These are phyloP conservation scores for Tenebrosternarchus preto DNA, from an alignment of 2,113 vertebrate species.

Conservation along the genomic window DNA sequence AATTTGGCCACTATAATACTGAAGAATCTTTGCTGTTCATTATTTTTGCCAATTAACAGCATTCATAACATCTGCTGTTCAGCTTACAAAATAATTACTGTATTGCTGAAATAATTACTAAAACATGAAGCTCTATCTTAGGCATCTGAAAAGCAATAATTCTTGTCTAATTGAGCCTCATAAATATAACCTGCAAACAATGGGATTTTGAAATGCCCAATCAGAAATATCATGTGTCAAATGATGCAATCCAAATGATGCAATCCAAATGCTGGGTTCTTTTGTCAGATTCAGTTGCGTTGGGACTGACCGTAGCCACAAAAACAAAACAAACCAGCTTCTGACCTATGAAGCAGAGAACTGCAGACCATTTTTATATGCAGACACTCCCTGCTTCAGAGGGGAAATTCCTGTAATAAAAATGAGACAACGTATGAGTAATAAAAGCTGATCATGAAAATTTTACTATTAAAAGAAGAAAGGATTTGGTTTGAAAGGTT, in stretches of 20 bases:
- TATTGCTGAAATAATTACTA: not conserved
- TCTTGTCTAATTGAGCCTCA: not conserved
- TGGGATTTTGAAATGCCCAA: conserved; percentile 48
- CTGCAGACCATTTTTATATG: conserved; percentile 99
- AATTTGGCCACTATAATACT: conserved; percentile 1
- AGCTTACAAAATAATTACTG: not conserved
- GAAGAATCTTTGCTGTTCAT: conserved; percentile 22
- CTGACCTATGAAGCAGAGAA: conserved; percentile 99
- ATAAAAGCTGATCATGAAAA: conserved; percentile 92
- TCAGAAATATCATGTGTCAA: conserved; percentile 59
- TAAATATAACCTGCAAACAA: conserved; percentile 25
- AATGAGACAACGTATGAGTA: conserved; percentile 89
- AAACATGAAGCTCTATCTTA: not conserved
- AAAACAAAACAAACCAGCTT: conserved; percentile 99
- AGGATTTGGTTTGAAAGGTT: conserved; percentile 47
- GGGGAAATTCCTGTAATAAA: conserved; percentile 99
- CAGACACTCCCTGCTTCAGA: conserved; percentile 99
- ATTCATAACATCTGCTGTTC: conserved; percentile 14
- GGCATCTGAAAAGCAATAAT: not conserved
- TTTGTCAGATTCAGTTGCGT: conserved; percentile 63
- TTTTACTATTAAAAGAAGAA: conserved; percentile 55
- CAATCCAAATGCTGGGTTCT: conserved; percentile 78
- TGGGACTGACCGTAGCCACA: conserved; percentile 99
- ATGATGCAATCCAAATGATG: conserved; percentile 81
- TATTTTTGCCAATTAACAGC: conserved; percentile 42